These are phyloP conservation scores for Lates japonicus DNA, from an alignment of 2,797 vertebrate species.

Conservation along the genomic window DNA sequence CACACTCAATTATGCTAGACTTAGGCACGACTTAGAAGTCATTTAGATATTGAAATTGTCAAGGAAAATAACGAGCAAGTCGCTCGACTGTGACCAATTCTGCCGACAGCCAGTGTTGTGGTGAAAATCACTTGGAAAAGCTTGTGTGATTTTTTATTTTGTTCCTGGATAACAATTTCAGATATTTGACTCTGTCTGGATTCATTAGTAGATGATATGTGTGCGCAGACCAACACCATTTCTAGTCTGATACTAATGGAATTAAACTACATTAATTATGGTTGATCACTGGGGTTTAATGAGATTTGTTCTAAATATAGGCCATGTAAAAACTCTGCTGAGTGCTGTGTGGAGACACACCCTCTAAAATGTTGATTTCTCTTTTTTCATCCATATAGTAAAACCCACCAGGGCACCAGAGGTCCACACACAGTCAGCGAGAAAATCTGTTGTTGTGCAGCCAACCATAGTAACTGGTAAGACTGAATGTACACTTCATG, in stretches of 20 bases:
- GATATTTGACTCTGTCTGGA: slow-evolving; percentile 28
- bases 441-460: neutral
- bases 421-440: neutral
- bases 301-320: slow-evolving; percentile 38
- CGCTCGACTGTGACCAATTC: slow-evolving; percentile 40
- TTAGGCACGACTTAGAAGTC: slow-evolving; percentile 35
- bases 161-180: slow-evolving; percentile 28
- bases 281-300: slow-evolving; percentile 40
- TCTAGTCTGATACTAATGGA: slow-evolving; percentile 15
- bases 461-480: slow-evolving; percentile 44
- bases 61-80: slow-evolving; percentile 48
- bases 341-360: neutral
- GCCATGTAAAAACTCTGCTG: neutral
- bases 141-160: neutral
- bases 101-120: neutral
- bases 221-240: slow-evolving; percentile 24
- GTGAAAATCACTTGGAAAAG: slow-evolving; percentile 46
- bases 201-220: slow-evolving; percentile 39
- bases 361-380: neutral
- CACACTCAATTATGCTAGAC: slow-evolving; percentile 45
- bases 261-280: slow-evolving; percentile 28
- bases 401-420: slow-evolving; percentile 35
- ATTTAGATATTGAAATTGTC: slow-evolving; percentile 59
- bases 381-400: slow-evolving; percentile 21
- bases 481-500: neutral